These are phyloP conservation scores for Agrypnus murinus DNA, from an alignment of 2,888 invertebrate species.

Conservation along the genomic window DNA sequence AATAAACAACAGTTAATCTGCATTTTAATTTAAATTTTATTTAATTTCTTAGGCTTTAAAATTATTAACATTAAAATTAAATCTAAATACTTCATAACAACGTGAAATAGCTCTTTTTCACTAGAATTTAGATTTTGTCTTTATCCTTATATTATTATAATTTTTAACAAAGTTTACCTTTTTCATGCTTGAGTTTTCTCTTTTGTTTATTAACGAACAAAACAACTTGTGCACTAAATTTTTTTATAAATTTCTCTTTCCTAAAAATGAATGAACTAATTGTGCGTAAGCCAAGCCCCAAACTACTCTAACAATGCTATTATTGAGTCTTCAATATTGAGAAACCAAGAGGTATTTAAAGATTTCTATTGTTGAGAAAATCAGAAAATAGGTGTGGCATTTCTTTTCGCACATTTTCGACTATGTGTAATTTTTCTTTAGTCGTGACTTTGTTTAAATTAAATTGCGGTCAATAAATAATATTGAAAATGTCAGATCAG, in stretches of 20 bases:
- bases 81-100: too few relatives aligned
- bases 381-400: constrained; percentile 16
- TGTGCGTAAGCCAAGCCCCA: constrained; percentile 28
- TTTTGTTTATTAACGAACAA: not conserved
- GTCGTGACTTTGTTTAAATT: constrained; percentile 33
- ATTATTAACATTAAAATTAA: too few relatives aligned
- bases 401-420: constrained; percentile 11
- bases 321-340: not conserved
- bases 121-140: too few relatives aligned
- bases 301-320: constrained; percentile 3
- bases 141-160: too few relatives aligned
- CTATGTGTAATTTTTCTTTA: constrained; percentile 26
- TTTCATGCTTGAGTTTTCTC: too few relatives aligned
- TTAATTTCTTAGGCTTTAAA: too few relatives aligned
- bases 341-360: not conserved
- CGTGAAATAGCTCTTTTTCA: too few relatives aligned
- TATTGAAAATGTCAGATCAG: not conserved
- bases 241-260: constrained; percentile 16
- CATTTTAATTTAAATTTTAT: too few relatives aligned
- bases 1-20: too few relatives aligned
- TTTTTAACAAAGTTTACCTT: too few relatives aligned
- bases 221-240: not conserved
- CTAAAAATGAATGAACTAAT: constrained; percentile 2
- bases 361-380: constrained; percentile 14
- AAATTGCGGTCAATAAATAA: constrained; percentile 4